Evolutionary conservation across 64 coral and sea anemone species (phyloP), one percentile per base, ranked within the genome.

Genomic region (Hydrozoanthus tunicans): DNA sequence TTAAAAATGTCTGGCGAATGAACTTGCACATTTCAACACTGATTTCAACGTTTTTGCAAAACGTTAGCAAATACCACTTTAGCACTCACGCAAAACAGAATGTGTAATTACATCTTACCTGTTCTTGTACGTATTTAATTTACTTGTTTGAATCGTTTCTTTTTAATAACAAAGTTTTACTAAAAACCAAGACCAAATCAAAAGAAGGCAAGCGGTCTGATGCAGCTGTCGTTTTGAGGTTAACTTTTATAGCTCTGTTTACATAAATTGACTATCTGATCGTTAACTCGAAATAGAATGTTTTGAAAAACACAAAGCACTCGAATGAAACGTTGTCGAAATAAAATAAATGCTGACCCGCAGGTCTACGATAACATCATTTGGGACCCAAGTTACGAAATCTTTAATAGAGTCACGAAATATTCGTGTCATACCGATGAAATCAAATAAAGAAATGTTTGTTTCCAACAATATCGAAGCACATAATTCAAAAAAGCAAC

Each of bases 251-350:
- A 58, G 13, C 25, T 23, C 7, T 9, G 68, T 85, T 85, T 70
- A 85, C 81, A 9, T 14, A 85, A 62, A 67, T 66, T 66, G 7
- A 71, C 15, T 85, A 85, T 85, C 66, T 85, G 17, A 85, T 58
- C 66, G 51, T 58, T 71, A 85, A 71, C 43, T 69, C 32, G 7
- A 85, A 70, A 71, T 70, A 71, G 82, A 70, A 68, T 57, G 17
- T 83, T 82, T 65, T 65, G 52, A 79, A 79, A 79, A 52, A 9
- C 12, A 2, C 8, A 43, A 83, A 5, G 62, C 43, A 70, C 65
- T 85, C 66, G n/a, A 55, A 24, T 15, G 52, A 58, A 85, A 84
- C 11, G 65, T 7, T 70, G 62, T 70, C 27, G 66, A 85, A 62
- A 80, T 17, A 62, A 26, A 62, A 80, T 17, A 62, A 26, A 62